Percentiles rank a stretch among this genome's conserved stretches.
Conservation (phyloP, 2,113 vertebrate genomes). For the Thryonomys swinderianus region DNA sequence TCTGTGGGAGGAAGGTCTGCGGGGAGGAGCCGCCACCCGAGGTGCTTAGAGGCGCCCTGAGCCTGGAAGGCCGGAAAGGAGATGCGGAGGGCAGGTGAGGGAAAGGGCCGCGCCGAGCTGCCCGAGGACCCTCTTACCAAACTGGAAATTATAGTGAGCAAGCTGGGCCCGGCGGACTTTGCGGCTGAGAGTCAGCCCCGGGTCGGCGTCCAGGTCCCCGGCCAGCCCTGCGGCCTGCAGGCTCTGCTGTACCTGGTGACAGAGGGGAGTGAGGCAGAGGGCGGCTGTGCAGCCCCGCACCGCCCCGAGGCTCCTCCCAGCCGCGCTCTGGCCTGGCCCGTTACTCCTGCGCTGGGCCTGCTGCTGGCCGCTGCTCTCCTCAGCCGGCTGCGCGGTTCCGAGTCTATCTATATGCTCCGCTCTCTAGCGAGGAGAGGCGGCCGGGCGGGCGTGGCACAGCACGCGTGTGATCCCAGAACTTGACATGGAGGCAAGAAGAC, state of each 20-base stretch:
- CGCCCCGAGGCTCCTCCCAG: too few species aligned
- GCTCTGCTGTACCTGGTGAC: constrained; percentile 86
- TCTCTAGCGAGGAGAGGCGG: not conserved
- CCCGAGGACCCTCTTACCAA: constrained; percentile 86
- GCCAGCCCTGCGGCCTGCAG: constrained; percentile 88
- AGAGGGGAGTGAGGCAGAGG: not conserved
- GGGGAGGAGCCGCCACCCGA: not conserved
- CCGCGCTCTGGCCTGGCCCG: too few species aligned
- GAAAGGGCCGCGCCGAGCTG: not conserved
- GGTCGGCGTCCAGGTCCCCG: constrained; percentile 86
- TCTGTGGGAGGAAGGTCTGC: not conserved
- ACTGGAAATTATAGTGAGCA: constrained; percentile 94
- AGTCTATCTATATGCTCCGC: not conserved
- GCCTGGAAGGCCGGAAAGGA: not conserved
- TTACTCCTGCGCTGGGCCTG: not conserved
- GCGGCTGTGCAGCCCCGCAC: too few species aligned
- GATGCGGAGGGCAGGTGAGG: not conserved
- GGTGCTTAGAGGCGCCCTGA: not conserved
- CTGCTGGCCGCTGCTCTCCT: not conserved
- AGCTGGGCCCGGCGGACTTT: constrained; percentile 94
- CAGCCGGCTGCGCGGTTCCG: not conserved
- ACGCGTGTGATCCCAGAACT: not conserved
- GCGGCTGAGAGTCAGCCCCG: constrained; percentile 90
- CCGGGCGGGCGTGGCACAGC: not conserved
- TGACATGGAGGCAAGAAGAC: not conserved